Evolutionary conservation across 37 sponge, comb jelly and placozoan species (phyloP), one percentile per base, ranked within the genome.

Genomic region (Hexactinellida sp.): DNA sequence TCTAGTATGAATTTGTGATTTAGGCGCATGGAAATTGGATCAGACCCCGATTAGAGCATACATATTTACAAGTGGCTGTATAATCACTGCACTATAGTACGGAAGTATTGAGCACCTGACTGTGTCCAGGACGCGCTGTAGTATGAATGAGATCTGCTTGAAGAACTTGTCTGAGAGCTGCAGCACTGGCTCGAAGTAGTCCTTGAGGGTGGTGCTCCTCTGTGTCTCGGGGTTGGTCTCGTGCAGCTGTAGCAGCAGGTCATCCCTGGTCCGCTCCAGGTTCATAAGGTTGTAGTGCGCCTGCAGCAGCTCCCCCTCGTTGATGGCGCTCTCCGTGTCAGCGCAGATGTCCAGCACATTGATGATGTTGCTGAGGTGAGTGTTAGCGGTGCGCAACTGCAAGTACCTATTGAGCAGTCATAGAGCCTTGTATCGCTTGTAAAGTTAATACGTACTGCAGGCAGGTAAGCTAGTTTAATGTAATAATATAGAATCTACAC

Each of bases 241-340:
- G 85, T 91, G 92, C 35, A 96, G 85, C 83, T 96, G 94, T 10
- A 94, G 87, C 19, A 96, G 86, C 71, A 96, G 88, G 24, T 96
- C 97, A 88, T 96, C 94, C 25, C 94, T 54, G 54, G 92, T 93
- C 86, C 89, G 91, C 38, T 95, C 96, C 84, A 92, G 38, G 54
- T 95, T 94, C 38, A 89, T 85, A 82, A 92, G 85, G 36, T 94
- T 96, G 51, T 24, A 84, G 34, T 63, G 76, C 5, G 76, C 76
- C 34, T 5, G 76, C 3, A 63, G 34, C 21, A 63, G 34, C 13
- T 28, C 13, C 13, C 76, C 76, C 3, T 63, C 76, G 13, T 28
- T 63, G 13, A 63, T 63, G 76, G 5, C 3, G 5, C 13, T 7
- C 34, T 63, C 76, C 5, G 76, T 63, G 3, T 63, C 76, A n/a